phyloP scores from a whole-genome alignment of 2,113 vertebrate species.

The Hypanus sabinus region DNA sequence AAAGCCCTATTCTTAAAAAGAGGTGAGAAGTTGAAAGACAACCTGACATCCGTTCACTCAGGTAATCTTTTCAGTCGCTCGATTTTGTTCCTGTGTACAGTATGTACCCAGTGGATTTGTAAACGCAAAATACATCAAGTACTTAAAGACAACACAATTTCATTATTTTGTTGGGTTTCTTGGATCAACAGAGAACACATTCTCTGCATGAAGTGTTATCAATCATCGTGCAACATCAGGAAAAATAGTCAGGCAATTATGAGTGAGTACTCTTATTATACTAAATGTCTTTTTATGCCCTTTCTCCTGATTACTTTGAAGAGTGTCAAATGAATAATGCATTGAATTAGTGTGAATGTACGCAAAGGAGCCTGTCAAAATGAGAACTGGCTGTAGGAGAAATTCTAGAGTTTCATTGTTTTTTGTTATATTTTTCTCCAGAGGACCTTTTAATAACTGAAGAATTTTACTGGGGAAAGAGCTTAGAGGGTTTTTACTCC shows the following conservation, averaged over 20 bases:
- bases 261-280: slow-evolving; percentile 33
- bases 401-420: slow-evolving; percentile 20
- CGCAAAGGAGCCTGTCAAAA: neutral
- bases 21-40: neutral
- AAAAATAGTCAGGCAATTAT: slow-evolving; percentile 26
- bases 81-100: neutral
- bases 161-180: slow-evolving; percentile 14
- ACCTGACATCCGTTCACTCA: neutral
- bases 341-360: slow-evolving; percentile 30
- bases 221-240: neutral
- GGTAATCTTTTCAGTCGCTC: neutral
- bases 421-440: neutral
- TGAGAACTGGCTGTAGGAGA: neutral
- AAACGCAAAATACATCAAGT: neutral
- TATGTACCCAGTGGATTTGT: neutral
- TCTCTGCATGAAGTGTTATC: slow-evolving; percentile 13
- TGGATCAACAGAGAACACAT: slow-evolving; percentile 6
- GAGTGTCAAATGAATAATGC: slow-evolving; percentile 37
- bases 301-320: slow-evolving; percentile 36
- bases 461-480: neutral
- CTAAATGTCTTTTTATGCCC: slow-evolving; percentile 36
- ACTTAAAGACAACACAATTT: neutral
- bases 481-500: neutral
- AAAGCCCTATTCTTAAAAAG: neutral
- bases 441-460: neutral